Percentiles rank a stretch among this genome's conserved stretches.
Conservation (phyloP, 2,113 vertebrate genomes). For the Maccullochella peelii region DNA sequence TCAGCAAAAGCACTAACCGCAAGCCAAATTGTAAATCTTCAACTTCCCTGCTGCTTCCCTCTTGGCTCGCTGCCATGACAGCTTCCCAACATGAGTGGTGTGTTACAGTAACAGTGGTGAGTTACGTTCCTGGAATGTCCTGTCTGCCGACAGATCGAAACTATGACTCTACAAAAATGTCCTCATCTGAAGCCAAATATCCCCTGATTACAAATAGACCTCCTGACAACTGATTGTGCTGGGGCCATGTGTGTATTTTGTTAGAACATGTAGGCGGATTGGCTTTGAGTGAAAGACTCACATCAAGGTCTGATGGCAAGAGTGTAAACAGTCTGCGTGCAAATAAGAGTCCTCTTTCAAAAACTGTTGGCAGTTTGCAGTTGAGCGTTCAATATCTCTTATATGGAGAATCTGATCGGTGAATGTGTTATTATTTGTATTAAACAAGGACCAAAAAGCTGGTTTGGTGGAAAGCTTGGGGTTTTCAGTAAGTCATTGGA, state of each 20-base stretch:
- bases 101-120: conserved; percentile 75
- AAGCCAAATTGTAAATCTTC: conserved; percentile 48
- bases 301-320: conserved; percentile 22
- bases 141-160: conserved; percentile 5
- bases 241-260: not conserved
- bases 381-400: conserved; percentile 4
- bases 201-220: not conserved
- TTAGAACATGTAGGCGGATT: not conserved
- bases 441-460: not conserved
- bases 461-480: not conserved
- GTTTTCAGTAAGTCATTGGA: not conserved
- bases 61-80: conserved; percentile 54
- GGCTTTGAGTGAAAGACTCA: conserved; percentile 23
- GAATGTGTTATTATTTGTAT: not conserved
- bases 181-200: conserved; percentile 8
- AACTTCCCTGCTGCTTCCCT: conserved; percentile 38
- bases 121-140: conserved; percentile 63
- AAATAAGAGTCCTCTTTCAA: conserved; percentile 25
- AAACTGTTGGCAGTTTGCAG: conserved; percentile 14
- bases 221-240: conserved; percentile 14
- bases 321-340: conserved; percentile 34
- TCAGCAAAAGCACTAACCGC: conserved; percentile 52
- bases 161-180: conserved; percentile 17
- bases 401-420: not conserved
- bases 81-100: conserved; percentile 73